phyloP scores from a whole-genome alignment of 2,888 invertebrate genomes.

The Drosophila meridiana region DNA sequence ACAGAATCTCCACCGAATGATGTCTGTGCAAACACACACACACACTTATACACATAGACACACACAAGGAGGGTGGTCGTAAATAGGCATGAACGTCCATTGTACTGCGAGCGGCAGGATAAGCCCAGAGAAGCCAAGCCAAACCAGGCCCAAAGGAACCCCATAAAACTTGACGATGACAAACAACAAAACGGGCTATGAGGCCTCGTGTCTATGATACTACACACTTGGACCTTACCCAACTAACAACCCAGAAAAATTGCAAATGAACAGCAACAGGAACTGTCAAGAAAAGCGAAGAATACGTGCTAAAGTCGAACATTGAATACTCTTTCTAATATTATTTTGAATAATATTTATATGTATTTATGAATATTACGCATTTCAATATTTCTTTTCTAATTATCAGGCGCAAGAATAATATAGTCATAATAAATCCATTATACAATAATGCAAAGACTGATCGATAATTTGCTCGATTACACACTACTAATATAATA shows the following conservation, averaged over 20 bases:
- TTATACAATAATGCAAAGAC: no score
- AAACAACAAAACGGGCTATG: slow-evolving; percentile 62
- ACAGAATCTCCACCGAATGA: slow-evolving; percentile 38
- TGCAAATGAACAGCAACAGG: slow-evolving; percentile 40
- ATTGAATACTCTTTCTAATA: slow-evolving; percentile 1
- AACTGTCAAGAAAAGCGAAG: neutral
- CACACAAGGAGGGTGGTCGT: slow-evolving; percentile 34
- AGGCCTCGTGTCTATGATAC: slow-evolving; percentile 20
- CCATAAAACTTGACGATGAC: slow-evolving; percentile 74
- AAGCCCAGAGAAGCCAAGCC: slow-evolving; percentile 52
- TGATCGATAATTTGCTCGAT: no score
- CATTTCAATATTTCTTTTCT: no score
- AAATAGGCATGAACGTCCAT: slow-evolving; percentile 66
- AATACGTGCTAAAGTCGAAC: neutral
- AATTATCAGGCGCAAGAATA: no score
- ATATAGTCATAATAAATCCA: no score
- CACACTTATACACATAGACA: neutral
- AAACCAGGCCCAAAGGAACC: slow-evolving; percentile 41
- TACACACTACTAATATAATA: no score
- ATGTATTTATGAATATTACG: no score
- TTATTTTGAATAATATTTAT: neutral
- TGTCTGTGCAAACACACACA: slow-evolving; percentile 47
- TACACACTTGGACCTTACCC: slow-evolving; percentile 57
- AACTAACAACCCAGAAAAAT: slow-evolving; percentile 59
- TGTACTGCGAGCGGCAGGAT: slow-evolving; percentile 54